Percentiles rank a stretch among this genome's conserved stretches.
Evolutionary conservation across 2,113 vertebrate genomes (phyloP).

Genomic region (Ochotona curzoniae): DNA sequence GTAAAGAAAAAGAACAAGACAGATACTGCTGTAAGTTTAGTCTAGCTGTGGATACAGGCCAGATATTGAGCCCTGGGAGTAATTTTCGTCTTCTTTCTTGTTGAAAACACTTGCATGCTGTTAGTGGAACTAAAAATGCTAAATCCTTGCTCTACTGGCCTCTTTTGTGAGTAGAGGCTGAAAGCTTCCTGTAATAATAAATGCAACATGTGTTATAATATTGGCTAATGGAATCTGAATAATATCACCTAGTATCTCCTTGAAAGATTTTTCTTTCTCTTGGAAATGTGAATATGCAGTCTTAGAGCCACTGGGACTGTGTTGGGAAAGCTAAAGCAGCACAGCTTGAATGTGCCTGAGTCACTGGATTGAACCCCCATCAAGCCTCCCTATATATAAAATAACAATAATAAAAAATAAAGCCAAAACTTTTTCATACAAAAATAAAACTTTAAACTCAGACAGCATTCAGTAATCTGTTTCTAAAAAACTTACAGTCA

Average conservation of each 20-base stretch:
- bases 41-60: neutral
- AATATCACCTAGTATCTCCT: neutral
- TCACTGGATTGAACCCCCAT: neutral
- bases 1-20: conserved; percentile 17
- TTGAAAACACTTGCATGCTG: neutral
- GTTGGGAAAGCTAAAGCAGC: neutral
- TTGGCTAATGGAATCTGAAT: neutral
- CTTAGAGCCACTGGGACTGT: neutral
- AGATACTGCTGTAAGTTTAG: neutral
- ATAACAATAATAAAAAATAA: neutral
- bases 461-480: neutral
- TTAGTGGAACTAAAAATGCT: neutral
- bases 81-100: neutral
- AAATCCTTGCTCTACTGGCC: neutral
- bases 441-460: neutral
- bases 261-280: neutral
- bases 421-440: neutral
- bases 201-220: neutral
- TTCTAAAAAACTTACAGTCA: neutral
- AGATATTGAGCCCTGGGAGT: neutral
- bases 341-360: neutral
- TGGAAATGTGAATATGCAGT: neutral
- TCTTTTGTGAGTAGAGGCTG: neutral
- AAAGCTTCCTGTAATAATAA: neutral
- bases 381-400: neutral